Evolutionary conservation across 2,113 vertebrate genomes (phyloP).

Genomic region (Corapipo altera): DNA sequence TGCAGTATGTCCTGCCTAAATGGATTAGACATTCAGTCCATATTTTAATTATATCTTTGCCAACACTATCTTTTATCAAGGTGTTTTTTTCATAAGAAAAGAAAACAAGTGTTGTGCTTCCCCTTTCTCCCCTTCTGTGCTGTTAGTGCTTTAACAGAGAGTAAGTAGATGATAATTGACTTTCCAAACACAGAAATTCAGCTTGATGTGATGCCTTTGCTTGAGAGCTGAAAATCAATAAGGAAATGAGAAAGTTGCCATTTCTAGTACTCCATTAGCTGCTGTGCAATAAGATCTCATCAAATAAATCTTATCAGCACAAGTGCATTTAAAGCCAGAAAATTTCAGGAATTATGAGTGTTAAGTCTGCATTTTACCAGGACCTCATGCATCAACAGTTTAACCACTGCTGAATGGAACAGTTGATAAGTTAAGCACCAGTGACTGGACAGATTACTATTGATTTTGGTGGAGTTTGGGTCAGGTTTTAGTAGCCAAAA

Average conservation of each 20-base stretch:
- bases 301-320: neutral
- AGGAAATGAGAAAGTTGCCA: neutral
- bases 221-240: conserved; percentile 3
- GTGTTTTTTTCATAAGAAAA: neutral
- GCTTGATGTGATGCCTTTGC: neutral
- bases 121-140: neutral
- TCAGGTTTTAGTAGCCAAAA: neutral
- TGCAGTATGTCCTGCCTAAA: neutral
- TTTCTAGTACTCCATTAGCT: neutral
- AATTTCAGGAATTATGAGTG: neutral
- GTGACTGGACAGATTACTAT: neutral
- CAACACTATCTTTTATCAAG: neutral
- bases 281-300: neutral
- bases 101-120: neutral
- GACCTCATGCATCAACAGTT: neutral
- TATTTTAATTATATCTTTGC: neutral
- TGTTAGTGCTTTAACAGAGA: neutral
- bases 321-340: neutral
- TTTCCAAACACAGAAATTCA: neutral
- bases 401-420: neutral
- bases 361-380: neutral
- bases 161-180: neutral
- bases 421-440: neutral
- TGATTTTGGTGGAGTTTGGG: neutral
- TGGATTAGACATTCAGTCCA: neutral